Base-by-base conservation (phyloP, 2,113 vertebrate genomes). In the Heliornis fulica region DNA sequence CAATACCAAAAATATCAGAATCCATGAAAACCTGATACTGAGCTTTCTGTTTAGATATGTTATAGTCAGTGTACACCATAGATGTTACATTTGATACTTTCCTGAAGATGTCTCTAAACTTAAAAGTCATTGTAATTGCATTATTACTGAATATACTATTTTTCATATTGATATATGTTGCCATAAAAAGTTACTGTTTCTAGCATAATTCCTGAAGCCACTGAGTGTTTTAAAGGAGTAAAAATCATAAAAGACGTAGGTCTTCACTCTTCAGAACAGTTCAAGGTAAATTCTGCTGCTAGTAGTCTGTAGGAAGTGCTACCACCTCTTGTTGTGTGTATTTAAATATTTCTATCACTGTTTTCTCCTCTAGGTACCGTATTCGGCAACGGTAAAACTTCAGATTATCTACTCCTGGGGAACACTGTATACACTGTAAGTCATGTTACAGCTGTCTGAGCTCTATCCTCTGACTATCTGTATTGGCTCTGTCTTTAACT, bases 351-450 rank as follows among this genome's bases (percentile, higher is more conserved):
- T 65, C 78, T 38, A 31, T 72, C 8, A 7, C 17, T 96, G 6
- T 97, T 95, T 98, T 97, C 53, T 92, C 93, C 91, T 96, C 38
- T 96, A 99, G 99, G 99, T 96, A 99, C 98, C 0, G 99, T 99
- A 34, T 99, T 99, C 71, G 98, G 98, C 97, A 99, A 98, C 64
- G 99, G 99, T 95, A 98, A 98, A 94, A 99, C 99, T 81, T 99
- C 99, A 4, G 99, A 99, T 97, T 99, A 99, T 95, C 98, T 99
- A 84, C 99, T 99, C 64, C 97, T 99, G 96, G 99, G 99, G 57
- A 99, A 99, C 97, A 99, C 99, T 97, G 99, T 99, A 95, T 99
- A 99, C 94, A 99, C 99, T 59, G 99, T 99, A 98, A 99, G 99
- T 98, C 51, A 41, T 83, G 17, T 38, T 92, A 32, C 10, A 45